phyloP scores from a whole-genome alignment of 2,113 vertebrate genomes.

The Ursus arctos region DNA sequence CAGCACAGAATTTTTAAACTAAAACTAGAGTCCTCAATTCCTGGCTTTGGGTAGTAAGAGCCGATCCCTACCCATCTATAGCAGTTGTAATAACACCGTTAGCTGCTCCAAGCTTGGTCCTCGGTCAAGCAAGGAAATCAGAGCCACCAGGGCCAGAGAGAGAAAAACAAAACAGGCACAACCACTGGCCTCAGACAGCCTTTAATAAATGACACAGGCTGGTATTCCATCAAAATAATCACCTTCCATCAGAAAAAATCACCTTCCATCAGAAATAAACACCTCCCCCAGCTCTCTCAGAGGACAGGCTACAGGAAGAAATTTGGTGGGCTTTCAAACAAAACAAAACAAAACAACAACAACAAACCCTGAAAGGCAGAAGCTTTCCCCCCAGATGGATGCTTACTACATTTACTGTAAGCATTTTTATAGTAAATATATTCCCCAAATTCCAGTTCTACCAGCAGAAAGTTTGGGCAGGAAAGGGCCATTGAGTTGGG shows the following conservation, averaged over 20 bases:
- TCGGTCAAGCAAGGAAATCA: conserved; percentile 61
- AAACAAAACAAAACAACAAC: neutral
- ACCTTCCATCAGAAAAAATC: conserved; percentile 62
- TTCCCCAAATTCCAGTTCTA: neutral
- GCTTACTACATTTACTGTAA: neutral
- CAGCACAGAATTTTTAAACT: neutral
- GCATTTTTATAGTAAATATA: neutral
- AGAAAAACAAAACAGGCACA: conserved; percentile 53
- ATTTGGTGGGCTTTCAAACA: neutral
- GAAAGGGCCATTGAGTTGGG: neutral
- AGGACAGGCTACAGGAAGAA: conserved; percentile 39
- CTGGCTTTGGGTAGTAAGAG: conserved; percentile 22
- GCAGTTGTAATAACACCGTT: neutral
- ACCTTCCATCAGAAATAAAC: conserved; percentile 34
- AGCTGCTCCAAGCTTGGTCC: conserved; percentile 48
- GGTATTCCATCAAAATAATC: conserved; percentile 69
- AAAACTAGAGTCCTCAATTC: neutral
- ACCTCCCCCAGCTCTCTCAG: conserved; percentile 32
- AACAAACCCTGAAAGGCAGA: neutral
- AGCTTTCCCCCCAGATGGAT: neutral
- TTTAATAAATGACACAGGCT: conserved; percentile 65
- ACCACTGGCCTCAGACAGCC: conserved; percentile 60
- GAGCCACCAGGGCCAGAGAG: conserved; percentile 49
- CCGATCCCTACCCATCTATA: neutral
- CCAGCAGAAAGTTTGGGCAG: neutral